phyloP scores from a whole-genome alignment of 2,113 vertebrate genomes.

The Chinchilla lanigera region DNA sequence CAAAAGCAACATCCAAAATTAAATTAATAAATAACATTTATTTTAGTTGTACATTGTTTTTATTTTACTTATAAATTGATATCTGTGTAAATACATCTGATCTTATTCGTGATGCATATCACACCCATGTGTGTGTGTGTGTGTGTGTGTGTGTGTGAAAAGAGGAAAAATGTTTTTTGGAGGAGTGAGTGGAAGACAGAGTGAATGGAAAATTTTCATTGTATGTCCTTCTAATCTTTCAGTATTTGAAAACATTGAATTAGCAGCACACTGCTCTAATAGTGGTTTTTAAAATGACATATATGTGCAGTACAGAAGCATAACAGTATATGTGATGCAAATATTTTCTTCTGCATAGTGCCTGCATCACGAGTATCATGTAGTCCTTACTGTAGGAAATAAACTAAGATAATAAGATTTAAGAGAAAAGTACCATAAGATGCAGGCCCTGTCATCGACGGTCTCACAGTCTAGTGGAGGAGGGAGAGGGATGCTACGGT shows the following conservation, averaged over 20 bases:
- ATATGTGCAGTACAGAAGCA: neutral
- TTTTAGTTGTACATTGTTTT: neutral
- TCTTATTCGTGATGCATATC: neutral
- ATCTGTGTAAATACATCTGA: neutral
- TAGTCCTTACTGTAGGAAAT: neutral
- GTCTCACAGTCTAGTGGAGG: neutral
- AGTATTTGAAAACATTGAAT: neutral
- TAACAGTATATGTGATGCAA: too few species aligned
- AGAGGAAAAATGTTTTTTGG: too few species aligned
- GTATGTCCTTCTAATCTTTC: neutral
- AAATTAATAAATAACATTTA: neutral
- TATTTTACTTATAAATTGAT: neutral
- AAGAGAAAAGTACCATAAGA: neutral
- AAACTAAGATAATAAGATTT: neutral
- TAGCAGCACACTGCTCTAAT: neutral
- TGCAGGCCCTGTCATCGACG: fast-evolving
- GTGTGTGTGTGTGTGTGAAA: neutral
- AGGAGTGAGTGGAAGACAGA: neutral
- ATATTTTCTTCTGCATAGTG: too few species aligned
- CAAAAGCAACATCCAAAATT: neutral
- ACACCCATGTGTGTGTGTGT: neutral
- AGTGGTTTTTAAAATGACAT: neutral
- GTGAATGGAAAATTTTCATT: neutral
- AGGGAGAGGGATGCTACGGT: neutral
- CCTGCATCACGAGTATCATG: neutral